Evolutionary conservation across 2,888 invertebrate genomes (phyloP), one percentile per base, ranked within the genome.

Genomic region (Altica lythri): DNA sequence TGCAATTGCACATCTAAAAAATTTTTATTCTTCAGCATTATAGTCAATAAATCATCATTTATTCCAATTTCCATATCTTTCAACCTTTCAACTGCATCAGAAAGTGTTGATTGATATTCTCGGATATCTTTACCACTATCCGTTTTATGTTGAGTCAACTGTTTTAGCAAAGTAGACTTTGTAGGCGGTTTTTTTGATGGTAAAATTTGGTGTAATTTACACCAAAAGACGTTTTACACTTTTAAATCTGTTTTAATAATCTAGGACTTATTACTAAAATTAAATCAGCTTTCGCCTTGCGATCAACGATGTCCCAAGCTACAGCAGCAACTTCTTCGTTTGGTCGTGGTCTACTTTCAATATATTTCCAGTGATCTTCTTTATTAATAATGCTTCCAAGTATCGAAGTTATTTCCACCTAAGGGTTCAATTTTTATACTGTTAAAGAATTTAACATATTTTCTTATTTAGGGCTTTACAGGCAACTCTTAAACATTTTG

Each of bases 81-180:
- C 2, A 75, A 44, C 55, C 72, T 74, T 35, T 69, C 69, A 4
- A 75, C 69, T 2, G 66, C 55, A 13, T 72, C 71, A 38, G 73
- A 72, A 51, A 75, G 73, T 5, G 62, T 63, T n/a, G n/a, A n/a
- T 16, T 73, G 37, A 54, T 74, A 72, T 25, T 49, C 40, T n/a
- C 19, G 9, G 2, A 13, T 69, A 47, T 73, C 70, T 1, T 61
- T 66, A 4, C 51, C 55, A 10, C 72, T 67, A 12, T 46, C 34
- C 72, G 75, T 73, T 67, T 60, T n/a, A n/a, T n/a, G n/a, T n/a
- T n/a, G n/a, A n/a, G n/a, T n/a, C n/a, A n/a, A n/a, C n/a, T n/a
- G n/a, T 42, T 77, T 77, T 8, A 76, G 52, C 4, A 76, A 53
- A 2, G 70, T 74, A 0, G 74, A 75, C 52, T 76, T 75, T 34